Evolutionary conservation across 2,797 vertebrate genomes (phyloP).

Genomic region (Tragelaphus oryx): DNA sequence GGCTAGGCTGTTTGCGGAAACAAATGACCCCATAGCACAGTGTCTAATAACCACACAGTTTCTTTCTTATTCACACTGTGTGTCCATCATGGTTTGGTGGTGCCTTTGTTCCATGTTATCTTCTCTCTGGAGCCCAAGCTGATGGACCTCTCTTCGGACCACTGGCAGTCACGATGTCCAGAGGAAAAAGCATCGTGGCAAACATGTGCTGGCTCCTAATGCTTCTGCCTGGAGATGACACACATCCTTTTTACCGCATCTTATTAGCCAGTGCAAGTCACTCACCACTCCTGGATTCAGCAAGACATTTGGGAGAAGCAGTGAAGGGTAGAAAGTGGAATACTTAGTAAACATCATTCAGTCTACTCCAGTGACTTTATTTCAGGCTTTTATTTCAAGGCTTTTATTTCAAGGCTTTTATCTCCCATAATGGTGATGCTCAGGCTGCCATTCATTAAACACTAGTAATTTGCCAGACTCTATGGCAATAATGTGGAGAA

Average conservation of each 20-base stretch:
- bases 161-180: neutral
- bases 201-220: neutral
- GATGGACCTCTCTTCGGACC: neutral
- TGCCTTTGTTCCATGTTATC: neutral
- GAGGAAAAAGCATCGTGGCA: neutral
- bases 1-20: neutral
- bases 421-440: neutral
- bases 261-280: neutral
- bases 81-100: neutral
- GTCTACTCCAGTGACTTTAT: neutral
- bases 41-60: neutral
- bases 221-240: neutral
- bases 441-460: neutral
- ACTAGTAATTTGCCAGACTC: neutral
- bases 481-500: neutral
- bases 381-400: neutral
- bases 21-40: neutral
- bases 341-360: neutral
- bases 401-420: neutral
- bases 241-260: neutral
- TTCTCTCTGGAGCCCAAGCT: neutral
- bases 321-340: neutral
- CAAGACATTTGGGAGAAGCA: neutral
- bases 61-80: neutral
- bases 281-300: neutral